Evolutionary conservation across 2,113 vertebrate genomes (phyloP), one percentile per base, ranked within the genome.

Genomic region (Lepidothrix coronata): DNA sequence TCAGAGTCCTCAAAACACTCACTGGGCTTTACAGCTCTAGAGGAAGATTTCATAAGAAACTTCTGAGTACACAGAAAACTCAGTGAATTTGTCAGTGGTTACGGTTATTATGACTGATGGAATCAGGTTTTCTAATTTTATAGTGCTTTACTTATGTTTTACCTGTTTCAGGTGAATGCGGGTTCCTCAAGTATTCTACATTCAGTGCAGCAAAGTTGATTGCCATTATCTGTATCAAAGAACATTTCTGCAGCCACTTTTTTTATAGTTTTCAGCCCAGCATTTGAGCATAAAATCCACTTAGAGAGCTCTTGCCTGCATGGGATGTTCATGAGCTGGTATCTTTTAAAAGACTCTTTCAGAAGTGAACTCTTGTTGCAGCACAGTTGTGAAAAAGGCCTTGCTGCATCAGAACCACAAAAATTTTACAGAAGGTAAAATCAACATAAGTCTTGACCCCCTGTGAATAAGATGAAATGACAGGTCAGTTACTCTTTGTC

Each of bases 241-340:
- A 61, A 71, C 14, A 41, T 6, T 33, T 75, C n/a, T 71, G 62
- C 24, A 65, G 31, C 5, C 8, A 19, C 20, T 8, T 49, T 6
- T 12, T 12, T 31, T 51, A 2, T 51, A 2, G 74, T 24, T 54
- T 39, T 13, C 18, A 75, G 27, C 39, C 28, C 59, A 43, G 30
- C 16, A 74, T 27, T 22, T 54, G 20, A 8, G 2, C 62, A 88
- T 4, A 75, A 63, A 75, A n/a, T 8, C 54, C 6, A 51, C 10
- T 35, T n/a, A 8, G 5, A 71, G 24, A 75, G 31, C 9, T 54
- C 51, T 5, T 58, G 14, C 7, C 46, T 79, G 11, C 22, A 21
- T 4, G 5, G 17, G 11, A 35, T 1, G 0, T 17, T 58, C 8
- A 6, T 17, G 16, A 10, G 21, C 7, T 71, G 8, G 10, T 30